phyloP scores from a whole-genome alignment of 2,113 vertebrate genomes.

The Microcebus jonahi region DNA sequence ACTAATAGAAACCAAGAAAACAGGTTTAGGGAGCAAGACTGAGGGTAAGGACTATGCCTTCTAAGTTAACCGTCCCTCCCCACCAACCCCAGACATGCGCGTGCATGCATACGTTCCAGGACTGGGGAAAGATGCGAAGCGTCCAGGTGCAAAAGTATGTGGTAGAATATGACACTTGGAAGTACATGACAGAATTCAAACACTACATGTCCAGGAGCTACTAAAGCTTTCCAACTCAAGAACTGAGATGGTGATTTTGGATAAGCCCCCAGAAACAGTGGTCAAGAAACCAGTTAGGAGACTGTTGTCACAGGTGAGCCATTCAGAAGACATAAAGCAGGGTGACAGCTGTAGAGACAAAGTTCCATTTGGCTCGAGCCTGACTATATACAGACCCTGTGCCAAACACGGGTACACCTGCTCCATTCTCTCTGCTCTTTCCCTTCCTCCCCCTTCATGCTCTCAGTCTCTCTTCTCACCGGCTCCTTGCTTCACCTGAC shows the following conservation, averaged over 20 bases:
- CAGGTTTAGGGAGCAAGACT: neutral
- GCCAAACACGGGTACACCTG: no score
- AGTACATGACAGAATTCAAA: neutral
- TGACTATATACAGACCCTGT: neutral
- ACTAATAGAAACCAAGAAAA: neutral
- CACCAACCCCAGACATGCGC: neutral
- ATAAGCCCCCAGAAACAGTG: neutral
- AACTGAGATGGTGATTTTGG: neutral
- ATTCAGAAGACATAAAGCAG: neutral
- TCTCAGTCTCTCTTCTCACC: neutral
- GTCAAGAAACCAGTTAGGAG: neutral
- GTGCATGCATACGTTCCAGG: neutral
- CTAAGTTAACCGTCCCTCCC: neutral
- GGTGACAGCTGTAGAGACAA: neutral
- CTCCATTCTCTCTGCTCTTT: neutral
- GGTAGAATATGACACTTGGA: neutral
- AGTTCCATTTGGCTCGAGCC: neutral
- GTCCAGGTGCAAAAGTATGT: neutral
- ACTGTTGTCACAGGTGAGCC: neutral
- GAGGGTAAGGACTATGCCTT: neutral
- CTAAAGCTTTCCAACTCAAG: neutral
- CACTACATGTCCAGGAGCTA: neutral
- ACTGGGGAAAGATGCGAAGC: neutral
- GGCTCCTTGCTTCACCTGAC: neutral
- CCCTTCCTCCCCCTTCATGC: neutral